These are phyloP conservation scores for Ypsolopha sequella DNA, from an alignment of 2,888 invertebrate species.

Conservation along the genomic window DNA sequence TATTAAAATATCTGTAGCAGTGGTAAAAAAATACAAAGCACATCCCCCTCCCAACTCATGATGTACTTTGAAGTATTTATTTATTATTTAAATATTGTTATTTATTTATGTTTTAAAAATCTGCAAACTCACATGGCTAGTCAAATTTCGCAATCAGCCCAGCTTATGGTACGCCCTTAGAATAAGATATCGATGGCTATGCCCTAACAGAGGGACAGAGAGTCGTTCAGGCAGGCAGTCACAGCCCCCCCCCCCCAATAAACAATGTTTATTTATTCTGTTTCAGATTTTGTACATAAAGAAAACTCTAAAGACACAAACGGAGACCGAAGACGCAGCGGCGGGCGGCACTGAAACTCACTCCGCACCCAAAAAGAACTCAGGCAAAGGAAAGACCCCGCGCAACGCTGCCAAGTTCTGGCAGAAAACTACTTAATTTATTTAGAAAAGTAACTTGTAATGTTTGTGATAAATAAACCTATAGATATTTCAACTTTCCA, in stretches of 20 bases:
- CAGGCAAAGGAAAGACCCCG: constrained; percentile 77
- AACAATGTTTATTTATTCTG: background rate
- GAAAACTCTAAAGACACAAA: constrained; percentile 88
- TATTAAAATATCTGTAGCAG: too few species aligned
- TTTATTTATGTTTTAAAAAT: too few species aligned
- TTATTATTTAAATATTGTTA: too few species aligned
- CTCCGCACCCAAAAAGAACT: constrained; percentile 79
- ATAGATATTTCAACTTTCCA: background rate
- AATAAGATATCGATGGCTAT: too few species aligned
- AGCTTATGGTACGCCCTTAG: too few species aligned
- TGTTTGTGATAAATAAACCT: background rate
- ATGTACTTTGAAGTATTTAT: too few species aligned
- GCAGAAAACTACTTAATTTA: constrained; percentile 65
- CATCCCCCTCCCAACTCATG: too few species aligned
- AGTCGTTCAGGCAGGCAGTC: background rate
- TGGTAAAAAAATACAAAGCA: too few species aligned
- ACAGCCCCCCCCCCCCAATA: background rate
- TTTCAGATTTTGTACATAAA: constrained; percentile 86
- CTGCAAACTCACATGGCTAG: too few species aligned
- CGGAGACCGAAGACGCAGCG: constrained; percentile 89
- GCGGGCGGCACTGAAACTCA: constrained; percentile 70
- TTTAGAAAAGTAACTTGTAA: background rate
- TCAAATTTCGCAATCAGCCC: too few species aligned
- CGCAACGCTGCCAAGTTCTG: constrained; percentile 78
- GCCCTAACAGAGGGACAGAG: too few species aligned